Percentiles rank a stretch among this genome's conserved stretches.
phyloP scores from a whole-genome alignment of 2,797 vertebrate genomes.

The Thaleichthys pacificus region DNA sequence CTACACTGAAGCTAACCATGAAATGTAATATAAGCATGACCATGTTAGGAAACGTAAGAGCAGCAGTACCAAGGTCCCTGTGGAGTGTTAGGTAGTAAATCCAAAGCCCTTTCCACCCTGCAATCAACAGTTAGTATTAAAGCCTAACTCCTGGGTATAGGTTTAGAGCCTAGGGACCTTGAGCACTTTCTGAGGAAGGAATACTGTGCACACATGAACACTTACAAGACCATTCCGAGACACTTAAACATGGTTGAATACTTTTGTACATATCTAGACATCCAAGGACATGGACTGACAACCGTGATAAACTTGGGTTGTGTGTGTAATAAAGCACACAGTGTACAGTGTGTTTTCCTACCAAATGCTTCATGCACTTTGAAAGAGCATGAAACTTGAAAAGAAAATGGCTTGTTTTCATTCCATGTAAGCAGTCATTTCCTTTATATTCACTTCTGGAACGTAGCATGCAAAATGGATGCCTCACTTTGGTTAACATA shows the following conservation, averaged over 20 bases:
- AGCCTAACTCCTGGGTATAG: slow-evolving; percentile 50
- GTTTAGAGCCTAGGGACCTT: slow-evolving; percentile 8
- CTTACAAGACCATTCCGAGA: neutral
- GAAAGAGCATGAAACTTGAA: neutral
- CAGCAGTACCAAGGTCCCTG: slow-evolving; percentile 55
- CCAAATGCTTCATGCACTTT: too few species aligned
- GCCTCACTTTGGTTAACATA: neutral
- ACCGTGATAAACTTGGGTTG: neutral
- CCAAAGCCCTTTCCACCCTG: slow-evolving; percentile 50
- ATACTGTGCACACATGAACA: slow-evolving; percentile 31
- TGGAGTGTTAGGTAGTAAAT: slow-evolving; percentile 57
- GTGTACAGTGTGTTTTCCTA: neutral
- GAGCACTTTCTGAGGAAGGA: slow-evolving; percentile 26
- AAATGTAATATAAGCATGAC: slow-evolving; percentile 65
- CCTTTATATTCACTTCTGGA: neutral
- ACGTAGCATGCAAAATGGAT: neutral
- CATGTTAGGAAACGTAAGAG: slow-evolving; percentile 65
- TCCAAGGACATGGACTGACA: too few species aligned
- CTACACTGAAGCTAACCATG: slow-evolving; percentile 32
- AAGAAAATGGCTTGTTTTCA: neutral
- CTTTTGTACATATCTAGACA: neutral
- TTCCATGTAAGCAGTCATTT: neutral
- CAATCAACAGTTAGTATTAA: slow-evolving; percentile 61
- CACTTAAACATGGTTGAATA: neutral
- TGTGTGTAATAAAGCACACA: neutral